Evolutionary conservation across 1,140 invertebrate species (phyloP), one percentile per base, ranked within the genome.

Genomic region (Zaprionus ornatus): DNA sequence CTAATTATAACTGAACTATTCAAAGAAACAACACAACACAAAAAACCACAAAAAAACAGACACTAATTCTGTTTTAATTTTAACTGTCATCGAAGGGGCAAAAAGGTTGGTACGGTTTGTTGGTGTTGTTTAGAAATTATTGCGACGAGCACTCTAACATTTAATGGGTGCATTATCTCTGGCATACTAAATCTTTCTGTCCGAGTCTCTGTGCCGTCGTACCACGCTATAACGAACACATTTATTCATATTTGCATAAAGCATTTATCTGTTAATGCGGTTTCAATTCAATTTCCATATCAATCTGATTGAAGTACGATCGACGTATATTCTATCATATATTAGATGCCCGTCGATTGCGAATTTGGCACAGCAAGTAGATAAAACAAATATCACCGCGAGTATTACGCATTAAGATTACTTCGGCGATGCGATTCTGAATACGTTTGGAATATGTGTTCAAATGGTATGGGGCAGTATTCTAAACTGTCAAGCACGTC

Each of bases 401-500:
- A 10, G 45, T 50, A 50, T 50, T 50, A 50, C 45, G 45, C 45
- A 50, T 50, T 50, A 50, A 13, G 45, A 50, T 50, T 50, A 50
- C 45, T 50, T 50, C 4, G 45, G 19, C 19, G 45, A 50, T 50
- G 45, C 45, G 45, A 23, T 50, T 50, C 45, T 48, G 45, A 48
- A 48, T 48, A 48, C 45, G 17, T 48, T 19, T 48, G 42, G 10
- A 48, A 40, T 40, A 45, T 45, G 40, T 50, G 21, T 50, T 21
- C 45, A 50, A 21, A 6, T 23, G 45, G 19, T 50, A 50, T 23
- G 45, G 12, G 45, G 12, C 45, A 21, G 45, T 50, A 50, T 21
- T 48, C 45, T 9, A 21, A 50, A 21, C 45, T 23, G 45, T 23
- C 19, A 23, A 9, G 45, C 17, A 50, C 45, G 45, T 50, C 45